Conservation (phyloP, 2,113 vertebrate species). For the Nannospalax galili region DNA sequence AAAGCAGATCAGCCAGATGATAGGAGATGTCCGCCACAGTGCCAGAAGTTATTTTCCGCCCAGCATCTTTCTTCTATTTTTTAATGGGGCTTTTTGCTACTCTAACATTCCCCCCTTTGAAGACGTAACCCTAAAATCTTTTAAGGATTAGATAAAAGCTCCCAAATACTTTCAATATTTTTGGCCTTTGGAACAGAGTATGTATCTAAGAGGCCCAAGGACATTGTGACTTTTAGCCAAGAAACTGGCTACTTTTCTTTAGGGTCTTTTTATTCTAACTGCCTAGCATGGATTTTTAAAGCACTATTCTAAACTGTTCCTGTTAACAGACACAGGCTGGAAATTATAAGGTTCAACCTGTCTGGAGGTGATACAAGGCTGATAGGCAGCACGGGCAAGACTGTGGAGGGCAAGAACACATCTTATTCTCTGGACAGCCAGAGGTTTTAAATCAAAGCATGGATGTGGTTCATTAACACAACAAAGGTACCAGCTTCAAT, state of each 20-base stretch:
- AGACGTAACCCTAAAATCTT: too few relatives aligned
- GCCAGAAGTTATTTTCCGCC: background rate
- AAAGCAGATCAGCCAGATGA: background rate
- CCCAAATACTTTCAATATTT: too few relatives aligned
- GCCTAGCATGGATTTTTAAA: background rate
- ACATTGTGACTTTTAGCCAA: too few relatives aligned
- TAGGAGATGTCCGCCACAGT: background rate
- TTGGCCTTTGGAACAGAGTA: too few relatives aligned
- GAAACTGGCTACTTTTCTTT: too few relatives aligned
- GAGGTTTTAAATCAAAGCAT: background rate
- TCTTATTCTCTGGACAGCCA: background rate
- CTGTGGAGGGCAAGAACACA: background rate
- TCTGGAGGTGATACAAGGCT: background rate
- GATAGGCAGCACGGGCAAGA: background rate
- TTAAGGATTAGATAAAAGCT: too few relatives aligned
- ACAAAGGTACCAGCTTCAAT: background rate
- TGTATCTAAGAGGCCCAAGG: too few relatives aligned
- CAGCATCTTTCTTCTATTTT: too few relatives aligned
- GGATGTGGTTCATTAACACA: background rate
- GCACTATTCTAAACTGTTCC: background rate
- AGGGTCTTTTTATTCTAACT: too few relatives aligned
- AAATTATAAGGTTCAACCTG: background rate
- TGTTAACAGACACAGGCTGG: background rate
- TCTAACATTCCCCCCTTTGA: too few relatives aligned
- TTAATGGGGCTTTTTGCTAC: too few relatives aligned